A percentile compares a stretch with the other conserved stretches of the same genome.
Conservation (phyloP, 2,113 vertebrate genomes). For the Mystacornis crossleyi region DNA sequence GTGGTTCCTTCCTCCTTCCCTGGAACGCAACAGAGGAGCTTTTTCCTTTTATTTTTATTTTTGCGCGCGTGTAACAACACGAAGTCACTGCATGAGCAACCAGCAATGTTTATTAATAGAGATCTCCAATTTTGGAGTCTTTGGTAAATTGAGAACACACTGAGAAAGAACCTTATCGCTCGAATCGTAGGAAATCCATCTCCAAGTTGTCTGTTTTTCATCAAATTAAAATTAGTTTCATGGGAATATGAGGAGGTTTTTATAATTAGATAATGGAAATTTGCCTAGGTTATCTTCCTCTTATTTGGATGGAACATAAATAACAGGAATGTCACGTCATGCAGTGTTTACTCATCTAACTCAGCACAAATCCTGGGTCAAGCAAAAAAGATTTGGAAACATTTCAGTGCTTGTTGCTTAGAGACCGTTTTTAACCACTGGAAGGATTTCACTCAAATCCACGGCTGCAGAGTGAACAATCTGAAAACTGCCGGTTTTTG, state of each 20-base stretch:
- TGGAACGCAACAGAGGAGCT: neutral
- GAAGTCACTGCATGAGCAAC: constrained; percentile 11
- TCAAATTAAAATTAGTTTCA: constrained; percentile 77
- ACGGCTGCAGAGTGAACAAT: neutral
- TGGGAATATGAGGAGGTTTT: constrained; percentile 73
- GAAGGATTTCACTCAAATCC: neutral
- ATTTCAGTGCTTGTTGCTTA: constrained; percentile 48
- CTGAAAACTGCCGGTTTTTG: neutral
- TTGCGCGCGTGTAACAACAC: neutral
- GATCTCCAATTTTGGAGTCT: constrained; percentile 62
- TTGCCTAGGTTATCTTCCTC: constrained; percentile 62
- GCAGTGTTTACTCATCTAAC: constrained; percentile 51
- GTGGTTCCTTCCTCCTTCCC: neutral
- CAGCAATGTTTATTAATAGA: constrained; percentile 66
- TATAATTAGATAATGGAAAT: constrained; percentile 78
- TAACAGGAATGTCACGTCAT: constrained; percentile 51
- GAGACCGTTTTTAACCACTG: constrained; percentile 42
- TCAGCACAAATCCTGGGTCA: constrained; percentile 61
- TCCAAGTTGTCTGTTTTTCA: constrained; percentile 72
- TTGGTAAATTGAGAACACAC: constrained; percentile 70
- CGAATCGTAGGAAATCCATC: constrained; percentile 59
- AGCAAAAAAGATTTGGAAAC: constrained; percentile 19
- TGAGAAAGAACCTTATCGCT: constrained; percentile 67
- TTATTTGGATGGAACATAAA: constrained; percentile 61
- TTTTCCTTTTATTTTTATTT: neutral